Base-by-base conservation (phyloP, 2,797 vertebrate species). In the Varecia variegata region DNA sequence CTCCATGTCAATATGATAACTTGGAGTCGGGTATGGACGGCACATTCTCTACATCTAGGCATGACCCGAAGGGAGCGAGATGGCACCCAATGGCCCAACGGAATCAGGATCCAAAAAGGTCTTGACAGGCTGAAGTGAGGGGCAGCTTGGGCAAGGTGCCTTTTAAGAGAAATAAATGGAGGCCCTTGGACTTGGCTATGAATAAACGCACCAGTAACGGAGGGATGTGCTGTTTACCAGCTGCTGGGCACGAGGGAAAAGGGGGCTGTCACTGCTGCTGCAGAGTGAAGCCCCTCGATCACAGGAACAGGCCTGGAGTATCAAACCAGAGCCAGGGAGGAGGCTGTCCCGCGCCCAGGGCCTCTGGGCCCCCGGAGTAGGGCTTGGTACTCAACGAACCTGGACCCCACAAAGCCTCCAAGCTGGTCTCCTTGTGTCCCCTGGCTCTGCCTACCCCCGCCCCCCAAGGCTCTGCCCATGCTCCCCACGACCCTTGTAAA, bases 61-160 rank as follows among this genome's bases (percentile, higher is more conserved):
- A 60, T 35, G 58, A 87, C 21, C 35, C 40, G 2, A 0, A 38
- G 21, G 27, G 7, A 32, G 81, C 35, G 20, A 58, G 45, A 13
- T 30, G 50, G 11, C 45, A 88, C 3, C 10, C 56, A 32, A 21
- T 10, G 0, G 2, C 68, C 91, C 4, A 2, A 38, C 6, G 79
- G 87, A 70, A 67, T 58, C 21, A 77, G 77, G 67, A 58, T 18
- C 68, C 9, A 18, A 82, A 62, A 38, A n/a, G 21, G 87, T 89
- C 40, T 79, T 70, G 50, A 65, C 1, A 23, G 52, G 62, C 40
- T 60, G 35, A 30, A 17, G 20, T 38, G 4, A n/a, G 50, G 50
- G 11, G 38, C 1, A 0, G 50, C 82, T 17, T 23, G 4, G 40
- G 32, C 71, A 68, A 70, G 70, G 60, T 2, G 18, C 32, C 21